A percentile compares a stretch with the other conserved stretches of the same genome.
Evolutionary conservation across 2,113 vertebrate genomes (phyloP).

Genomic region (Lontra canadensis): DNA sequence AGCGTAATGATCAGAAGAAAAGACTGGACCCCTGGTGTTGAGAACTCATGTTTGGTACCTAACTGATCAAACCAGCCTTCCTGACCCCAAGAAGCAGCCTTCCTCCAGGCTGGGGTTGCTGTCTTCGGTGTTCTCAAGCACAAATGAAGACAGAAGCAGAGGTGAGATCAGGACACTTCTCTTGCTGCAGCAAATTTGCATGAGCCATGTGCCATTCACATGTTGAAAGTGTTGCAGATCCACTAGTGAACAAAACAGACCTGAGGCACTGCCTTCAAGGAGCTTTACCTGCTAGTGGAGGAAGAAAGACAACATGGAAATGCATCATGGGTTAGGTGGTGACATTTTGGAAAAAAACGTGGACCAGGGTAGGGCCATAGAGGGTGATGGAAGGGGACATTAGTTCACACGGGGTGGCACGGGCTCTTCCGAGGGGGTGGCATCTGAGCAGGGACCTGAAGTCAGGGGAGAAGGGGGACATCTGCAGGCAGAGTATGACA

Average conservation of each 20-base stretch:
- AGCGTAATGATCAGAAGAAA: conserved; percentile 43
- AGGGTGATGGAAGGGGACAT: neutral
- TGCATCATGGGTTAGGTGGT: neutral
- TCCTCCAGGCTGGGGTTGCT: neutral
- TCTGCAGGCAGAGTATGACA: neutral
- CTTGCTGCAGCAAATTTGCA: neutral
- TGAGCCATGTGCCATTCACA: neutral
- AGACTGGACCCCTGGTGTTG: neutral
- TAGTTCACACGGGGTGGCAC: neutral
- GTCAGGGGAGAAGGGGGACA: neutral
- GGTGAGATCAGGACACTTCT: neutral
- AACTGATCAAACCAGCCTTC: neutral
- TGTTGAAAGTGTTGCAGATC: neutral
- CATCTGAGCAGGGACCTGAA: neutral
- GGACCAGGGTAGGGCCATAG: neutral
- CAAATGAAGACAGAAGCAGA: neutral
- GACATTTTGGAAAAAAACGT: neutral
- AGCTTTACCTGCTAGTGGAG: neutral
- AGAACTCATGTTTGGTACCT: neutral
- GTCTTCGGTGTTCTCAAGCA: neutral
- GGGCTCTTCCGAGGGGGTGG: neutral
- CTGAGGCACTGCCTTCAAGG: neutral
- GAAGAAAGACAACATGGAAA: neutral
- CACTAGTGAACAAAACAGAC: neutral
- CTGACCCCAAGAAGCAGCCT: neutral